phyloP scores from a whole-genome alignment of 2,113 vertebrate species.

The Aptenodytes forsteri region DNA sequence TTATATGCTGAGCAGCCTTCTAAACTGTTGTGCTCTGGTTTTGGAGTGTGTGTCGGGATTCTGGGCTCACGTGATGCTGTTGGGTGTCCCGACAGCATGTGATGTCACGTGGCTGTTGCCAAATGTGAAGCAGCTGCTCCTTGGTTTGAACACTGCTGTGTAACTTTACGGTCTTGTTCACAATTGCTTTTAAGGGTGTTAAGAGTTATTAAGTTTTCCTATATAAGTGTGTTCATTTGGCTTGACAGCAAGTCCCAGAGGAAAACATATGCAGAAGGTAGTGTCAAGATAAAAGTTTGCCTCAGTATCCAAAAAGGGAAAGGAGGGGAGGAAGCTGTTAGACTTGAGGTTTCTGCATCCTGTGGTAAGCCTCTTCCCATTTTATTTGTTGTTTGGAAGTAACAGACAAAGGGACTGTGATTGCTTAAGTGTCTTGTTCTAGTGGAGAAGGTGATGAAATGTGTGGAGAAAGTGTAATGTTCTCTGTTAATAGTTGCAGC shows the following conservation, averaged over 20 bases:
- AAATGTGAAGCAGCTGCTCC: not conserved
- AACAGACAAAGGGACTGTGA: not conserved
- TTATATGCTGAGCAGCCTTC: not conserved
- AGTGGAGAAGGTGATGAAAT: not conserved
- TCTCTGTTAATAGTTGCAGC: not conserved
- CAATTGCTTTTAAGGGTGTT: not conserved
- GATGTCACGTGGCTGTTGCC: not conserved
- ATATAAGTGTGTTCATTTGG: not conserved
- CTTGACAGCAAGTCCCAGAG: not conserved
- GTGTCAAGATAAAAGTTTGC: not conserved
- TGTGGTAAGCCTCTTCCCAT: fast-evolving
- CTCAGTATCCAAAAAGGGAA: not conserved
- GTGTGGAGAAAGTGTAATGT: not conserved
- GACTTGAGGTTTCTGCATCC: not conserved
- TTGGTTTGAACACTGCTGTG: fast-evolving
- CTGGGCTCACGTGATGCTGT: fast-evolving
- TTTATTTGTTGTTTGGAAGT: not conserved
- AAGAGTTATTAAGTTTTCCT: not conserved
- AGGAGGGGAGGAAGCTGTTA: not conserved
- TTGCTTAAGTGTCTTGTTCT: not conserved
- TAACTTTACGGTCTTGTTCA: not conserved
- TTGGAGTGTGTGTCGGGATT: fast-evolving
- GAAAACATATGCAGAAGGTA: not conserved
- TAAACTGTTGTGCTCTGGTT: not conserved
- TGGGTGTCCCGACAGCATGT: not conserved